phyloP scores from a whole-genome alignment of 2,888 invertebrate species.

The Piscicola geometra region DNA sequence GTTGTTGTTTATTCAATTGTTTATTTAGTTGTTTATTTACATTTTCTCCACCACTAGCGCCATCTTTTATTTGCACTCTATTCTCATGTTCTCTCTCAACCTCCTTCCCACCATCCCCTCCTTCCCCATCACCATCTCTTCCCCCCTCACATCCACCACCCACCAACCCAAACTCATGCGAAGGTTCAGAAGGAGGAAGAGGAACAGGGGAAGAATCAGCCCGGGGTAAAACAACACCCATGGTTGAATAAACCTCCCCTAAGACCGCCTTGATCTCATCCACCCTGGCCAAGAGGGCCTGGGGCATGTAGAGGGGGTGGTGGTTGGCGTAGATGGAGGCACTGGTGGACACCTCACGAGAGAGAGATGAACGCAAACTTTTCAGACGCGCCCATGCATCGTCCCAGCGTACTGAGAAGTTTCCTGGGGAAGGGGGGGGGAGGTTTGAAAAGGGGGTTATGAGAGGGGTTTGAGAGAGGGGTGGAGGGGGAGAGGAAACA shows the following conservation, averaged over 20 bases:
- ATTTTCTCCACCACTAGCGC: not conserved
- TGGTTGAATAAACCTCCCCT: constrained; percentile 38
- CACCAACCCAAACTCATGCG: not conserved
- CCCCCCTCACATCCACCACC: constrained; percentile 4
- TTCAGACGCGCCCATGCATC: constrained; percentile 43
- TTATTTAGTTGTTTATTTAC: not conserved
- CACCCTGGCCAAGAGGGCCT: constrained; percentile 36
- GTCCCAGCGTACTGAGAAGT: constrained; percentile 44
- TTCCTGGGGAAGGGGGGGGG: constrained; percentile 2
- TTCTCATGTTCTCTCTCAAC: not conserved
- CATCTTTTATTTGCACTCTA: not conserved
- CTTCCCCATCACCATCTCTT: not conserved
- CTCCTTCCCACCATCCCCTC: not conserved
- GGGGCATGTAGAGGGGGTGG: constrained; percentile 37
- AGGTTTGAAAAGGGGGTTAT: too few relatives aligned
- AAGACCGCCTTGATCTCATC: constrained; percentile 36
- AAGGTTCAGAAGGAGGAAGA: constrained; percentile 11
- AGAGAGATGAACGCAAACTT: constrained; percentile 42
- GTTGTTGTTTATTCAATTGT: not conserved
- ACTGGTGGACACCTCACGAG: constrained; percentile 39
- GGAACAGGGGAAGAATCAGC: constrained; percentile 28
- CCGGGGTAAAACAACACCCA: constrained; percentile 37
- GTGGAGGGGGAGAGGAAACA: too few relatives aligned
- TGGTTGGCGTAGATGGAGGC: constrained; percentile 39
- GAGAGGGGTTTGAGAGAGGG: too few relatives aligned